Evolutionary conservation across 1,140 invertebrate species (phyloP), one percentile per base, ranked within the genome.

Genomic region (Drosophila ficusphila): DNA sequence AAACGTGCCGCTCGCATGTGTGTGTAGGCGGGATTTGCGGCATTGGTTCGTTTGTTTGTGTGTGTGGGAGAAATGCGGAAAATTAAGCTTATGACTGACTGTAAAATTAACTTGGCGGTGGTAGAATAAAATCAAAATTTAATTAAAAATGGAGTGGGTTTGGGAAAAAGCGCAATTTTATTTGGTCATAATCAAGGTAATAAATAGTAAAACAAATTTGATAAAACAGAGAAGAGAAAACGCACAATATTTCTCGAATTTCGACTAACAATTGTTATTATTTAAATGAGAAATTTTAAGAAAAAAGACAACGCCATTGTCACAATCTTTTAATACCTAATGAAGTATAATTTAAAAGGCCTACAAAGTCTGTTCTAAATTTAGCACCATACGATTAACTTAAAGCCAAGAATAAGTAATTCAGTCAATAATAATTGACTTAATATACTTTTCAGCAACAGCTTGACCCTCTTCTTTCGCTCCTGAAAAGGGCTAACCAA

Each of bases 361-460:
- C 1, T 16, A 6, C 3, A 36, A 39, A 18, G 4, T 23, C 25
- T 25, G 5, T 38, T 14, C 31, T 31, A 47, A 6, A 18, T 9
- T 18, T 18, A 12, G 2, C 7, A 2, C n/a, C 18, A 42, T 29
- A 33, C 41, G 33, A 39, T 51, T 33, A 52, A 34, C 60, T 49
- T 41, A 65, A 29, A 16, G 25, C 58, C 58, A n/a, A 51, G 19
- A 51, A 39, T 31, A 25, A 12, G 36, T 27, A 52, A 41, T 21
- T 12, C 25, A 41, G 62, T 67, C 60, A 65, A 67, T 65, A 67
- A 67, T 52, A 65, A 65, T 67, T 67, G 60, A 51, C 60, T 65
- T 67, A 21, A 67, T 51, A 51, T 65, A 51, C 61, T 67, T 67
- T 33, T 23, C 62, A 51, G 34, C 58, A 65, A 31, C 58, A 65